Evolutionary conservation across 2,797 vertebrate species (phyloP), one percentile per base, ranked within the genome.

Genomic region (Mallotus villosus): DNA sequence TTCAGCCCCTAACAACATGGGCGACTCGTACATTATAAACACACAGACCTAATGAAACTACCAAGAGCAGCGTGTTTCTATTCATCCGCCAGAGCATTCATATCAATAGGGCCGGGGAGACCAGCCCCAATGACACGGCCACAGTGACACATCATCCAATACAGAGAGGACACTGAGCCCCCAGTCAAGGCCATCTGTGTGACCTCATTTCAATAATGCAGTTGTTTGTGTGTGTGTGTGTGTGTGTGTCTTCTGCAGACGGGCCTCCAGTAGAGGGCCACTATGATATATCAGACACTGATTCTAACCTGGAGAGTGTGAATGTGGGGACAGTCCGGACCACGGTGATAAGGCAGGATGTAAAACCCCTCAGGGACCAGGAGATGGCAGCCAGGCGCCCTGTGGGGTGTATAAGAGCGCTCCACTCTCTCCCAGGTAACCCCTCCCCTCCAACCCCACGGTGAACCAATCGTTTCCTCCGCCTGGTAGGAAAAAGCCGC

Each of bases 261-360:
- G 97, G 97, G 87, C 95, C 95, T 86, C 95, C 95, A 25, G 90
- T 99, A 88, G 92, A 97, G 89, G 94, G 95, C 91, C 96, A 97
- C 92, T 99, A 96, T 87, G 96, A 99, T 93, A 93, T 98, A 92
- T 99, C 97, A 89, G 97, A 97, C 91, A 97, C 97, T 90, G 95
- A 96, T 93, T 98, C 97, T 84, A 97, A 99, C 90, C 94, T 93
- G 79, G 97, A 97, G 90, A 94, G 94, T 92, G 91, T 97, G 92
- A 95, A 92, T 89, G 94, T 96, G 92, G 95, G 90, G 83, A 94
- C 93, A 95, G 88, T 93, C 92, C 97, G 93, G 78, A 93, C 95
- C 0, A 94, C 94, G 86, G 95, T 96, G 81, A 95, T 95, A 87
- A 96, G 94, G 91, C 94, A 95, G 93, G 95, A 97, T 89, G 95